Evolutionary conservation across 2,113 vertebrate genomes (phyloP), one percentile per base, ranked within the genome.

Genomic region (Carollia perspicillata): DNA sequence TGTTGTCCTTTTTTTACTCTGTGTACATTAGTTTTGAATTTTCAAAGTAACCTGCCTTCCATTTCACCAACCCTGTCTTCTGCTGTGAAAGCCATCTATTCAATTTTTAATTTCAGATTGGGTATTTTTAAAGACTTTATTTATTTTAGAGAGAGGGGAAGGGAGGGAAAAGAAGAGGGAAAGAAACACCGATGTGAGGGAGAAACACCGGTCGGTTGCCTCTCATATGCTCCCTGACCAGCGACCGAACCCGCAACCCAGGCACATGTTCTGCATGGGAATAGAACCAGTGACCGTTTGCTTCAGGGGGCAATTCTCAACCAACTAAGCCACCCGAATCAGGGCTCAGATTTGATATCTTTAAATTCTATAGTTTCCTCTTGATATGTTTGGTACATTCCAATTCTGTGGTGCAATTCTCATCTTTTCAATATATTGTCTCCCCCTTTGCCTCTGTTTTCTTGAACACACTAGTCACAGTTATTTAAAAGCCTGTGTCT

Each of bases 381-480:
- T 63, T 65, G 22, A 12, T 80, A 42, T 74, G 47, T 58, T 55
- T 55, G 63, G 33, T 75, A 44, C 4, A 68, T 68, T 86, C 26
- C 8, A 85, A 11, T 96, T 95, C 40, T 89, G 30, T 49, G 44
- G 26, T 95, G 30, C 86, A 92, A 93, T 58, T 49, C 9, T 95
- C 18, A 60, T 89, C 51, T 93, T 66, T 77, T 91, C 81, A 85
- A 33, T 72, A 13, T 26, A 30, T 60, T 72, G 66, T 81, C 66
- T 86, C 23, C 33, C 17, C 4, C 13, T 89, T 90, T 92, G 23
- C 51, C 37, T 92, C 47, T 78, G 13, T 71, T 90, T 92, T 72
- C 66, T 89, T 88, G 20, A 90, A 79, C 53, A 55, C 69, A 35
- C 40, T 93, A 40, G 28, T 75, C 3, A 53, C 13, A 51, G 16